A percentile compares a stretch with the other conserved stretches of the same genome.
Conservation (phyloP, 1,140 invertebrate species). For the Pseudomyrmex sp. region DNA sequence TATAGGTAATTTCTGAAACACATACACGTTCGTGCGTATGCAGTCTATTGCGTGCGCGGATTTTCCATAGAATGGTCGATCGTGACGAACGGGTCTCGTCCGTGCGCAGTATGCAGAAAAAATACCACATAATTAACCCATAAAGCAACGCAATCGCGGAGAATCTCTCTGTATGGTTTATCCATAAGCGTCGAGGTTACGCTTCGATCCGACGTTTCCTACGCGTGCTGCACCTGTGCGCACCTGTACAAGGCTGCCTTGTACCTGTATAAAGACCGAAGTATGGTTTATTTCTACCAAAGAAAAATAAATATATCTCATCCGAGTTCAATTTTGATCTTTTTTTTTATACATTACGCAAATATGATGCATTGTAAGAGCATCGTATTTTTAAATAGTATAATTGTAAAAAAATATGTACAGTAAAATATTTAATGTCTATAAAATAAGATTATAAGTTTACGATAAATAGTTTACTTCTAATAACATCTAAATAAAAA, state of each 20-base stretch:
- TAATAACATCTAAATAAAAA: neutral
- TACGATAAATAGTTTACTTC: neutral
- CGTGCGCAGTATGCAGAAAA: slow-evolving; percentile 55
- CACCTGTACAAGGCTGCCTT: slow-evolving; percentile 36
- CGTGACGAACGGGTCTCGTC: slow-evolving; percentile 47
- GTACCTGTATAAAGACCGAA: slow-evolving; percentile 39
- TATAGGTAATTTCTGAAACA: slow-evolving; percentile 56
- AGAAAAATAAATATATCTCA: neutral
- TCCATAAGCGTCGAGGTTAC: slow-evolving; percentile 62
- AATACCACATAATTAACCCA: slow-evolving; percentile 79
- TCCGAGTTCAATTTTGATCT: neutral
- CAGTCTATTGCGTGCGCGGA: slow-evolving; percentile 23
- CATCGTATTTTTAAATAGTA: neutral
- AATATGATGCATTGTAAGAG: neutral
- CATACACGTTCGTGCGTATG: neutral
- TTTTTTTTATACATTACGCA: neutral
- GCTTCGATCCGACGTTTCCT: slow-evolving; percentile 34
- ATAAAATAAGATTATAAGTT: neutral
- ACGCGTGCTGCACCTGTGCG: slow-evolving; percentile 41
- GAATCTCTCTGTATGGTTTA: slow-evolving; percentile 72
- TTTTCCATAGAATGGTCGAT: slow-evolving; percentile 70
- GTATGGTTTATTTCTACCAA: slow-evolving; percentile 16
- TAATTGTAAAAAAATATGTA: neutral
- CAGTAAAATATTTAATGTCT: neutral
- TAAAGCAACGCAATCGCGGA: slow-evolving; percentile 76